Conservation (phyloP, 1,140 invertebrate species). For the Zaprionus nigranus region DNA sequence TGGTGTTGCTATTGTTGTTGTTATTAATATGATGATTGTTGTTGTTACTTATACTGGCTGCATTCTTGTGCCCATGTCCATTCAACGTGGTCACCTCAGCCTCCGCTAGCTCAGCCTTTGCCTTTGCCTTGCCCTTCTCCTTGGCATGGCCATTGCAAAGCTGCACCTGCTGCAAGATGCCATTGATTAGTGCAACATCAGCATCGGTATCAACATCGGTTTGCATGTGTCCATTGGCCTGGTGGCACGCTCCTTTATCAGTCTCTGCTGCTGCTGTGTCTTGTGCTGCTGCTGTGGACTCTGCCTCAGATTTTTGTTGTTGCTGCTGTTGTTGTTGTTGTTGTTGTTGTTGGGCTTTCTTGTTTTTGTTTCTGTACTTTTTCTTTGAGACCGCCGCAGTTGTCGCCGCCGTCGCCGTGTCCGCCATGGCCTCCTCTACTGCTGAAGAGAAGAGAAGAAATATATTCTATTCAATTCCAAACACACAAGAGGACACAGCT, state of each 20-base stretch:
- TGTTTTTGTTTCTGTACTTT: conserved; percentile 64
- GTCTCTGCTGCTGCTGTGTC: background rate
- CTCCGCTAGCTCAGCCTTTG: conserved; percentile 13
- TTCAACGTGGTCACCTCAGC: conserved; percentile 32
- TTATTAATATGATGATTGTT: conserved; percentile 62
- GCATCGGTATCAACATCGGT: background rate
- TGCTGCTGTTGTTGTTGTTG: conserved; percentile 36
- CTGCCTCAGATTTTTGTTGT: conserved; percentile 36
- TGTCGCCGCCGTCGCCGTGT: conserved; percentile 56
- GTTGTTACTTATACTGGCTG: conserved; percentile 32
- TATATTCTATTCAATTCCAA: conserved; percentile 19
- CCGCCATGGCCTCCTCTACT: conserved; percentile 53
- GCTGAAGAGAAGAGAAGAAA: background rate
- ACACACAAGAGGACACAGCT: conserved; percentile 38
- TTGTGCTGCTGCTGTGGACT: conserved; percentile 13
- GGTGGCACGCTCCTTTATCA: conserved; percentile 21
- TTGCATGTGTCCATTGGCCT: conserved; percentile 50
- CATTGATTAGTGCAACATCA: conserved; percentile 38
- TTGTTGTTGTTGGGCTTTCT: conserved; percentile 55
- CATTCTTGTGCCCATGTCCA: conserved; percentile 55
- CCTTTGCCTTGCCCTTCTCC: conserved; percentile 22
- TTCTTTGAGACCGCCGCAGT: conserved; percentile 55
- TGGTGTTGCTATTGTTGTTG: conserved; percentile 47
- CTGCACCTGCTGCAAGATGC: conserved; percentile 55
- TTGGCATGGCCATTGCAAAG: conserved; percentile 57